Conservation (phyloP, 2,113 vertebrate species). For the Lagopus muta region DNA sequence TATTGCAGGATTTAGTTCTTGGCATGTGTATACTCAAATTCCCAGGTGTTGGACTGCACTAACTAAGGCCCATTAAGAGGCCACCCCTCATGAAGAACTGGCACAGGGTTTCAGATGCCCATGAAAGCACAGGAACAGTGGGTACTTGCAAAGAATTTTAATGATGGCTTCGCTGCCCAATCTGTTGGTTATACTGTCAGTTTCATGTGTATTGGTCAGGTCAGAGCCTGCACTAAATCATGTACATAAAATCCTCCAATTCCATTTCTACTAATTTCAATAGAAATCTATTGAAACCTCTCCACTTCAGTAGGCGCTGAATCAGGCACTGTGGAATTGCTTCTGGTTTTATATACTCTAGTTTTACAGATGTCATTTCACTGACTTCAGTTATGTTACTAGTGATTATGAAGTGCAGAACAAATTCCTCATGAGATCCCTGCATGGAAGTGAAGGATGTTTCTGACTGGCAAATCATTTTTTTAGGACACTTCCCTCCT, state of each 20-base stretch:
- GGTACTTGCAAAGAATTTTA: neutral
- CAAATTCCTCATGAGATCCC: constrained; percentile 54
- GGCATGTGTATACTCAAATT: neutral
- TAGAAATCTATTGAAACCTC: neutral
- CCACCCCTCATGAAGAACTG: neutral
- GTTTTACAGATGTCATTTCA: constrained; percentile 61
- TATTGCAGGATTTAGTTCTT: neutral
- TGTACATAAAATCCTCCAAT: neutral
- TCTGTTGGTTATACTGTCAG: neutral
- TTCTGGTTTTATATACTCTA: constrained; percentile 9
- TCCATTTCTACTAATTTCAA: neutral
- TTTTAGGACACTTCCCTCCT: constrained; percentile 6
- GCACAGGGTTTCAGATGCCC: neutral
- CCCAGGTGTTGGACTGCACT: neutral
- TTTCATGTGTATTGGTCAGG: neutral
- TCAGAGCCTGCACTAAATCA: constrained; percentile 31
- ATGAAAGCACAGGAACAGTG: neutral
- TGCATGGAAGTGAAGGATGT: constrained; percentile 23
- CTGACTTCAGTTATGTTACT: constrained; percentile 42
- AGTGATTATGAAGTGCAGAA: constrained; percentile 54
- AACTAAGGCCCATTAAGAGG: neutral
- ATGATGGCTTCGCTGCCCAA: neutral
- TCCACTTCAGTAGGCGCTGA: constrained; percentile 12
- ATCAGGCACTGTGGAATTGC: constrained; percentile 19
- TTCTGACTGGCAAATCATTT: constrained; percentile 61